Evolutionary conservation across 2,797 vertebrate genomes (phyloP), one percentile per base, ranked within the genome.

Genomic region (Dicrostonyx torquatus): DNA sequence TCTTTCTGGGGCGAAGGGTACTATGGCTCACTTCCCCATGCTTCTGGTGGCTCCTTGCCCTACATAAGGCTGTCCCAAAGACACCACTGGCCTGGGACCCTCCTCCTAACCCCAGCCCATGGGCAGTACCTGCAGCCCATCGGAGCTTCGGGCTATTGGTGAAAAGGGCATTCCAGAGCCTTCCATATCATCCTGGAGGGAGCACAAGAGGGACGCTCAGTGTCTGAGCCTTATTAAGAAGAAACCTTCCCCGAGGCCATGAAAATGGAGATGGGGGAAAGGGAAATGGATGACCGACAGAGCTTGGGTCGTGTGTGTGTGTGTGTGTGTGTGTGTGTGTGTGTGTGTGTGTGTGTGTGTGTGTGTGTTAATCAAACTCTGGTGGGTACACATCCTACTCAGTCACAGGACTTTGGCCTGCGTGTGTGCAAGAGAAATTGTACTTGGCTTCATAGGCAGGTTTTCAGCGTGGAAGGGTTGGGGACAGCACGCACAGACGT

Each of bases 101-200:
- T 29, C 50, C 24, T n/a, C 26, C 5, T 7, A 62, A 62, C 37
- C 62, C 24, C 5, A 2, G 3, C 18, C 15, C 1, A 5, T 5
- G 5, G 2, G 37, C 18, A 24, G 48, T 96, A 99, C 99, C 99
- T 99, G 99, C 75, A 83, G 96, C 94, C 99, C 99, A 29, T 98
- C 94, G 0, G 98, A 98, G 90, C 99, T 99, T 50, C 97, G 98
- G 29, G 97, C 93, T 1, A 97, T 37, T 0, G 87, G 26, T 96
- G 97, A 84, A 29, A 98, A 97, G 0, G 98, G 96, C 13, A 94
- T 58, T 37, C 98, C 99, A 0, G 99, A 99, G 18, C 98, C 99
- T 96, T 99, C 99, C 99, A 99, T 99, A 97, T 99, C 99, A 0
- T 99, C 99, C 99, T 99, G 91, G 60, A 60, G 24, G 14, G 48